A percentile compares a stretch with the other conserved stretches of the same genome.
Evolutionary conservation across 1,140 invertebrate species (phyloP).

Genomic region (Caenorhabditis inopinata): DNA sequence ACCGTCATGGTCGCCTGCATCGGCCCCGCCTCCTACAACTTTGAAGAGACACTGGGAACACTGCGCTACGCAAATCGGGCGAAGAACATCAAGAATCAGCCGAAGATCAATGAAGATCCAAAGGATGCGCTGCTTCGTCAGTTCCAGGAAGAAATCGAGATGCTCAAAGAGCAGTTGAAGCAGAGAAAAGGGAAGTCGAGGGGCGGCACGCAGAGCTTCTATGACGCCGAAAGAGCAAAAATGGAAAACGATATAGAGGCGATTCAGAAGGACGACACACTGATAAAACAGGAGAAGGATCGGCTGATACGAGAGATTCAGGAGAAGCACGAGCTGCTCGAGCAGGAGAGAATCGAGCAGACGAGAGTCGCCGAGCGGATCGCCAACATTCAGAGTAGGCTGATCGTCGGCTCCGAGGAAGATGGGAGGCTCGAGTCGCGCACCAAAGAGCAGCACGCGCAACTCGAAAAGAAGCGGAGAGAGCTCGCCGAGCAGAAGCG

Average conservation of each 20-base stretch:
- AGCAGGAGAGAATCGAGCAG: conserved; percentile 26
- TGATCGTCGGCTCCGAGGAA: conserved; percentile 74
- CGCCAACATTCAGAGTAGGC: conserved; percentile 79
- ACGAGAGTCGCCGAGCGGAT: conserved; percentile 67
- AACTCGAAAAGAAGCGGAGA: conserved; percentile 76
- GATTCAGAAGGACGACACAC: conserved; percentile 29
- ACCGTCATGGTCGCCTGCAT: conserved; percentile 96
- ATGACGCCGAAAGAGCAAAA: neutral
- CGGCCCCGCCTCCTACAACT: conserved; percentile 91
- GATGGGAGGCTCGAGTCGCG: conserved; percentile 84
- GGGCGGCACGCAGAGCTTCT: conserved; percentile 17
- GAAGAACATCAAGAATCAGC: conserved; percentile 94
- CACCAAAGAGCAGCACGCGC: conserved; percentile 82
- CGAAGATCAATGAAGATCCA: conserved; percentile 90
- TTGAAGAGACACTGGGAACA: conserved; percentile 87
- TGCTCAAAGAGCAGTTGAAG: conserved; percentile 63
- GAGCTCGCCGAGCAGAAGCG: conserved; percentile 83
- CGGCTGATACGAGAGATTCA: conserved; percentile 18
- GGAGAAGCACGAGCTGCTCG: neutral
- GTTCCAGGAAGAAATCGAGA: conserved; percentile 72
- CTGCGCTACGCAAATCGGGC: conserved; percentile 87
- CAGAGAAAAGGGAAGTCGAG: conserved; percentile 65
- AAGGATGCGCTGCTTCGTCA: conserved; percentile 84
- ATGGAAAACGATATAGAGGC: conserved; percentile 28
- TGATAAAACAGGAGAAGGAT: conserved; percentile 17